Percentiles rank a stretch among this genome's conserved stretches.
phyloP scores from a whole-genome alignment of 2,113 vertebrate species.

The Plestiodon gilberti region DNA sequence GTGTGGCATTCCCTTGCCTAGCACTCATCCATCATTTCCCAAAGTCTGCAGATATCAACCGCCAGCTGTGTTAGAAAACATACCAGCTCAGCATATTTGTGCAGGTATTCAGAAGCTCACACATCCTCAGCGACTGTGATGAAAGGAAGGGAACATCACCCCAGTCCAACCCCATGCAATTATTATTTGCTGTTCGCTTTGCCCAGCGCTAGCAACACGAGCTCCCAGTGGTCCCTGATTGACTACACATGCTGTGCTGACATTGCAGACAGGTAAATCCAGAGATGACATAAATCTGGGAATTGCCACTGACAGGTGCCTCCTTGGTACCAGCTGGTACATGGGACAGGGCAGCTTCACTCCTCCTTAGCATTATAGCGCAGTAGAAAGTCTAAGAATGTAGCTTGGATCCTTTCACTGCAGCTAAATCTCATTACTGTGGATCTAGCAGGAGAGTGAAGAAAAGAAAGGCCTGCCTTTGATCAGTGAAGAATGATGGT shows the following conservation, averaged over 20 bases:
- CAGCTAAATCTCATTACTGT: constrained; percentile 11
- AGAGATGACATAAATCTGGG: neutral
- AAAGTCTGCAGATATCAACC: neutral
- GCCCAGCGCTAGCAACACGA: neutral
- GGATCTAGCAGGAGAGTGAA: neutral
- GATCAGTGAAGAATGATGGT: neutral
- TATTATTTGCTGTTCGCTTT: constrained; percentile 1
- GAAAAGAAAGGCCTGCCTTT: constrained; percentile 13
- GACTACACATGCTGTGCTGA: neutral
- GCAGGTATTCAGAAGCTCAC: neutral
- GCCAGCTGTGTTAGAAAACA: neutral
- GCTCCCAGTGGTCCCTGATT: neutral
- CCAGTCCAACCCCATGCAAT: neutral
- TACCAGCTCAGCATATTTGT: constrained; percentile 5
- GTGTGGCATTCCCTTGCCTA: neutral
- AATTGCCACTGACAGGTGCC: constrained; percentile 5
- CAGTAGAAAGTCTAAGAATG: constrained; percentile 6
- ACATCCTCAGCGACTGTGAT: neutral
- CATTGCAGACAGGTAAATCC: neutral
- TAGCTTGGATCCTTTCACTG: neutral
- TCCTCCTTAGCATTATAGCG: neutral
- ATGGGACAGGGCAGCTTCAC: neutral
- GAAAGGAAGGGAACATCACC: neutral
- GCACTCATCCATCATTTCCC: constrained; percentile 1
- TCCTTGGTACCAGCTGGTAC: constrained; percentile 13